A percentile compares a stretch with the other conserved stretches of the same genome.
Evolutionary conservation across 1,140 invertebrate genomes (phyloP).

Genomic region (Sminthurides bifidus): DNA sequence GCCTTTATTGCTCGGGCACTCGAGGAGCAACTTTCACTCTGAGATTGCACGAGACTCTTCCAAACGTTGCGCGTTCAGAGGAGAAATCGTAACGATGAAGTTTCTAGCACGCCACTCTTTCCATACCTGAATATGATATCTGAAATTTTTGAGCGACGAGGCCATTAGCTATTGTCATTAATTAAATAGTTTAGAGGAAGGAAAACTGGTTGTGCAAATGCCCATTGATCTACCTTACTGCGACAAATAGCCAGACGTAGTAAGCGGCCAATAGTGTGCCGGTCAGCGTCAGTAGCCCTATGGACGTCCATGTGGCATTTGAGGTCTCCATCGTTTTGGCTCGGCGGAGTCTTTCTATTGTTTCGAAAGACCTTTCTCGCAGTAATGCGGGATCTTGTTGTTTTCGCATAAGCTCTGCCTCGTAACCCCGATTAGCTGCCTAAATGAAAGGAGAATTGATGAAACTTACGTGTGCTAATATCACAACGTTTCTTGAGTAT

Average conservation of each 20-base stretch:
- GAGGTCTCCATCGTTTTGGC: conserved; percentile 7
- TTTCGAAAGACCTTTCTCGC: too few relatives aligned
- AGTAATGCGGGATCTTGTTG: too few relatives aligned
- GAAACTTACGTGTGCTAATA: too few relatives aligned
- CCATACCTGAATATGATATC: conserved; percentile 25
- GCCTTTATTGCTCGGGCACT: too few relatives aligned
- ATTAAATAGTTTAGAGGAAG: not conserved
- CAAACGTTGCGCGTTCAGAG: conserved; percentile 12
- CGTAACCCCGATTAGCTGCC: too few relatives aligned
- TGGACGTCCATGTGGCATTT: conserved; percentile 29
- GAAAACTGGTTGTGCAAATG: not conserved
- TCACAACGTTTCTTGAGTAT: too few relatives aligned
- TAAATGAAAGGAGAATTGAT: too few relatives aligned
- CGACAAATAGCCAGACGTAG: conserved; percentile 30
- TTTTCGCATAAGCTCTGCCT: too few relatives aligned
- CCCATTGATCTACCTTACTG: conserved; percentile 19
- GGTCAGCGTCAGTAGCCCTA: conserved; percentile 27
- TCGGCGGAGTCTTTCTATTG: too few relatives aligned
- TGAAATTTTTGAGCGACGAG: not conserved
- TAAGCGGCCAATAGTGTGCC: conserved; percentile 29
- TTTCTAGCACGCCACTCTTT: conserved; percentile 27
- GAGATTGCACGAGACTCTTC: too few relatives aligned
- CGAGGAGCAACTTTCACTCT: too few relatives aligned
- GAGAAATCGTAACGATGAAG: conserved; percentile 26
- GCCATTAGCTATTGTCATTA: not conserved